Evolutionary conservation across 2,113 vertebrate species (phyloP).

Genomic region (Coptodon bakossiorum): DNA sequence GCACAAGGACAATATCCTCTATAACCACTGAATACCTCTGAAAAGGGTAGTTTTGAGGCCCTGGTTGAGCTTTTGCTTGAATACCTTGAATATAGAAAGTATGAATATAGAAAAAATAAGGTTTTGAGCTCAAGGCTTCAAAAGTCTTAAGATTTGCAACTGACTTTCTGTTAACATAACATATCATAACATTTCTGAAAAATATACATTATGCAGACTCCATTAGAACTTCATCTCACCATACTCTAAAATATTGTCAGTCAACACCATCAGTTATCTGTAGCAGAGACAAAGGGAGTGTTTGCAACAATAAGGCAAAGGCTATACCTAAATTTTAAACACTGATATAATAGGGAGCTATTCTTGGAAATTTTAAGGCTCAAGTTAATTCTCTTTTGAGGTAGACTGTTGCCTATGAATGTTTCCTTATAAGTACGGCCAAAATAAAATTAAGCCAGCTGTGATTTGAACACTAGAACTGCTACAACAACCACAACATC

Average conservation of each 20-base stretch:
- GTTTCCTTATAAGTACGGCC: background rate
- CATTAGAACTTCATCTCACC: background rate
- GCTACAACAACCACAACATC: background rate
- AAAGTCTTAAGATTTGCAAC: background rate
- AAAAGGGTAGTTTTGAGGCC: background rate
- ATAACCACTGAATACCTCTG: background rate
- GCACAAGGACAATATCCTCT: background rate
- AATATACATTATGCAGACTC: background rate
- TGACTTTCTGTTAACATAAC: accelerated
- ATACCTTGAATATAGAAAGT: background rate
- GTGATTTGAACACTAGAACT: background rate
- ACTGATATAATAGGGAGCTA: background rate
- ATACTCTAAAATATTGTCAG: background rate
- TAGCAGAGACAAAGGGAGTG: background rate
- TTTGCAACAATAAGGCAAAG: background rate
- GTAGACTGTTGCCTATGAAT: background rate
- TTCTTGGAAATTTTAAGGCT: background rate
- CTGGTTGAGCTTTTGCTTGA: background rate
- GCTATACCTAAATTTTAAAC: background rate
- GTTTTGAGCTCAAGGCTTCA: background rate
- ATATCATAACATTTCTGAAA: background rate
- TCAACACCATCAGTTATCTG: background rate
- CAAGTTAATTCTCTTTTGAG: background rate
- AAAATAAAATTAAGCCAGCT: conserved; percentile 6
- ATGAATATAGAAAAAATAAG: background rate